Base-by-base conservation (phyloP, 2,113 vertebrate species). In the Eonycteris spelaea region DNA sequence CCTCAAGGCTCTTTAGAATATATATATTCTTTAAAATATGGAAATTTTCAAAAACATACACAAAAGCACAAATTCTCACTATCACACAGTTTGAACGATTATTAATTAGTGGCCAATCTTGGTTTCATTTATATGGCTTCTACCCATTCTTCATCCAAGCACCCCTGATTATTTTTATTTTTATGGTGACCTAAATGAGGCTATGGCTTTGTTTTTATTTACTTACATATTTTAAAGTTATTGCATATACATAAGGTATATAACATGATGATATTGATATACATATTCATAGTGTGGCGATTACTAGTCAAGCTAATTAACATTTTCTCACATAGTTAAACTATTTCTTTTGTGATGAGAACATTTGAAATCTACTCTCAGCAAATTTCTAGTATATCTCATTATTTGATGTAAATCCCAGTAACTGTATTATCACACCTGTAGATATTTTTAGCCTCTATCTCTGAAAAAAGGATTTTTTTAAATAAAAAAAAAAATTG, bases 381-480 rank as follows among this genome's bases (percentile, higher is more conserved):
- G 68, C 57, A 45, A 15, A 83, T 94, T 73, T 74, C 35, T 6
- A 74, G 35, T 75, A 45, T 2, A 48, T 19, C 8, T 9, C 38
- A 65, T 74, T 91, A 67, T 88, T 85, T 91, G 53, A 75, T 85
- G 18, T 84, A 96, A 86, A 70, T 78, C 51, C 33, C 11, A 53
- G 33, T 75, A 63, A 35, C 21, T 91, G 0, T 83, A 22, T 93
- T 84, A 90, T 71, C 93, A 91, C 0, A 75, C 19, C 51, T 95
- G 57, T 48, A 78, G n/a, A 75, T 91, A 70, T 51, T 95, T 95
- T 91, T 19, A 51, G 6, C 91, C 11, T 93, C 94, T 94, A 74
- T 61, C 10, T 96, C 10, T 92, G 89, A 82, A 55, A 77, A 75
- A 35, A 93, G 19, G 26, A 70, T 11, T 70, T 43, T 70, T 43